Base-by-base conservation (phyloP, 2,797 vertebrate species). In the Trichosurus vulpecula region DNA sequence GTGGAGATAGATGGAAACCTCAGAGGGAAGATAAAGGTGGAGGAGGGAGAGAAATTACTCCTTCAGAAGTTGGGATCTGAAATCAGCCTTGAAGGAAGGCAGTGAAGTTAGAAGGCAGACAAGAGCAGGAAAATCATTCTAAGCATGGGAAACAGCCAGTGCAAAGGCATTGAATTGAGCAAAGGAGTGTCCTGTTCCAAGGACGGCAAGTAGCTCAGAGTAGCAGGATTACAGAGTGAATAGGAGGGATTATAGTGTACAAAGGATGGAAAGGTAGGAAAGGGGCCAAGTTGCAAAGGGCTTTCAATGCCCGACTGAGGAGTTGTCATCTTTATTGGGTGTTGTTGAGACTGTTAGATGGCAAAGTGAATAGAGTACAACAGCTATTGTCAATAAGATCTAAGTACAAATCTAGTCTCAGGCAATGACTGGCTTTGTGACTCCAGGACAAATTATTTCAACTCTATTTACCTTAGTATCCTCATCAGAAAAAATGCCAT, bases 241-340 rank as follows among this genome's bases (percentile, higher is more conserved):
- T 41, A 47, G 22, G 47, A 41, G 19, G 8, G 41, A 81, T 81
- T 81, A 81, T 74, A 81, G 5, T 27, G 12, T 47, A 47, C 22
- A 47, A 47, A 81, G 19, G 1, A 3, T 47, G 9, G n/a, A 47
- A 81, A 81, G 22, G 19, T 2, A 25, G 8, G 9, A 27, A 81
- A 81, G 41, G 74, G 35, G 35, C 5, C 41, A 81, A 81, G 0
- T 25, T 47, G 8, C 9, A 10, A 81, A 81, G 2, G 41, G 1
- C 9, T 47, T 10, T 2, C 19, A 81, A 11, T 9, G n/a, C 2
- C 3, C 0, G 47, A 3, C 74, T 81, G 9, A 22, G n/a, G 22
- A 25, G 74, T 31, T 47, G 8, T 47, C 19, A 47, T 81, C 19
- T 25, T 41, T n/a, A 6, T 16, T 74, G 35, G 74, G 16, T 66